Evolutionary conservation across 2,797 vertebrate genomes (phyloP), one percentile per base, ranked within the genome.

Genomic region (Megalops cyprinoides): DNA sequence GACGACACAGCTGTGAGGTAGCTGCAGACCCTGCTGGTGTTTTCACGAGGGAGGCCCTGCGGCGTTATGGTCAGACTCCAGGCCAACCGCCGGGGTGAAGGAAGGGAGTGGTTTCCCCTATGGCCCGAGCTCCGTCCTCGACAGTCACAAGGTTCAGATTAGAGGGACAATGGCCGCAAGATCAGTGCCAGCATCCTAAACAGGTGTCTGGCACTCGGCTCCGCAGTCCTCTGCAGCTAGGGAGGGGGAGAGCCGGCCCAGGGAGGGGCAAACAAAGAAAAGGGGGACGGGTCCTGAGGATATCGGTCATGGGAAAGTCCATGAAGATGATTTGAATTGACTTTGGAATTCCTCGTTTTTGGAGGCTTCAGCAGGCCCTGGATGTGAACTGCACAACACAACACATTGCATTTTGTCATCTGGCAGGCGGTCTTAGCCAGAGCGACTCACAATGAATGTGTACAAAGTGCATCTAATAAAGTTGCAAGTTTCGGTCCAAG

Each of bases 291-390:
- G 48, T 76, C 74, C 39, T 82, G 49, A 69, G 79, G 65, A 46
- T 77, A 85, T 86, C 83, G 82, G 85, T 85, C 84, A 84, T 87
- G 82, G 85, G 82, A 87, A 88, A 85, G 76, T 82, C 58, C 44
- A 81, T 83, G 82, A 78, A 74, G 39, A 65, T 49, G 75, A 84
- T 81, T 84, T 71, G 14, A 79, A 85, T 77, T 78, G 71, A 80
- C 65, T 76, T 56, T 12, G 46, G 79, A 46, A 82, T 86, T 62
- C 69, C 53, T 65, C 25, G 34, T 74, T 76, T 77, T 76, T 14
- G 49, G 46, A 83, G 81, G 75, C 77, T 42, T 74, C 39, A 31
- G 39, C 42, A 78, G 53, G 53, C 60, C 74, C 42, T 69, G 25
- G 37, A 76, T 69, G n/a, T 65, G 53, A 71, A 55, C 74, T 2